Evolutionary conservation across 2,113 vertebrate species (phyloP).

Genomic region (Melanostigma gelatinosum): DNA sequence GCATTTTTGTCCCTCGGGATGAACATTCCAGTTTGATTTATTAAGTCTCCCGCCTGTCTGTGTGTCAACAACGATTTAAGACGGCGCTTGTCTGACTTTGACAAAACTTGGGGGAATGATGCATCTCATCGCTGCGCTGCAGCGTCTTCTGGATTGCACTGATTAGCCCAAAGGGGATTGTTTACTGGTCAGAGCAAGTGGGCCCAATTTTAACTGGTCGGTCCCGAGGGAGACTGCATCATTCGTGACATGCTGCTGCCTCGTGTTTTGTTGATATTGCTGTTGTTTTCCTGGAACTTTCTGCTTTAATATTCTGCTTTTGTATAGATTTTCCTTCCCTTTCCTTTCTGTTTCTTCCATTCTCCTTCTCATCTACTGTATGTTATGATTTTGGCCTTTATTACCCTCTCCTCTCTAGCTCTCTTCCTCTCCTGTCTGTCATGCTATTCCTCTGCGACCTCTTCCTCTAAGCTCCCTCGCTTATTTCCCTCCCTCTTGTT

Average conservation of each 20-base stretch:
- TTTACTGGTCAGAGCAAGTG: constrained; percentile 51
- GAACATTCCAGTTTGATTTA: constrained; percentile 27
- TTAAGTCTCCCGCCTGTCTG: background rate
- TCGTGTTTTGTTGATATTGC: constrained; percentile 28
- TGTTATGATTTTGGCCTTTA: background rate
- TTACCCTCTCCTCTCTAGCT: background rate
- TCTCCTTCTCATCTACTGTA: background rate
- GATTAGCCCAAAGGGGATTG: constrained; percentile 40
- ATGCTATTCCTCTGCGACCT: constrained; percentile 31
- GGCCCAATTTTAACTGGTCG: constrained; percentile 52
- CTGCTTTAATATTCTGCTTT: background rate
- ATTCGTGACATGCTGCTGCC: constrained; percentile 29
- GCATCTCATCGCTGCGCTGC: constrained; percentile 24
- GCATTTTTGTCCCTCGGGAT: background rate
- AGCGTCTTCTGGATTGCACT: constrained; percentile 34
- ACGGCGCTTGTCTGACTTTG: constrained; percentile 25
- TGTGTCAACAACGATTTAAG: constrained; percentile 9
- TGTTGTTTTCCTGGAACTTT: constrained; percentile 16
- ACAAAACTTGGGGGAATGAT: constrained; percentile 47
- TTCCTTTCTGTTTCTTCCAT: background rate
- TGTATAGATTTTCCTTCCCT: background rate
- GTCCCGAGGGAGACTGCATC: constrained; percentile 37
- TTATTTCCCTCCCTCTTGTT: constrained; percentile 44
- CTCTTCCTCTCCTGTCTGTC: constrained; percentile 1
- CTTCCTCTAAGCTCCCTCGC: constrained; percentile 39